Evolutionary conservation across 2,113 vertebrate genomes (phyloP), one percentile per base, ranked within the genome.

Genomic region (Tragelaphus scriptus): DNA sequence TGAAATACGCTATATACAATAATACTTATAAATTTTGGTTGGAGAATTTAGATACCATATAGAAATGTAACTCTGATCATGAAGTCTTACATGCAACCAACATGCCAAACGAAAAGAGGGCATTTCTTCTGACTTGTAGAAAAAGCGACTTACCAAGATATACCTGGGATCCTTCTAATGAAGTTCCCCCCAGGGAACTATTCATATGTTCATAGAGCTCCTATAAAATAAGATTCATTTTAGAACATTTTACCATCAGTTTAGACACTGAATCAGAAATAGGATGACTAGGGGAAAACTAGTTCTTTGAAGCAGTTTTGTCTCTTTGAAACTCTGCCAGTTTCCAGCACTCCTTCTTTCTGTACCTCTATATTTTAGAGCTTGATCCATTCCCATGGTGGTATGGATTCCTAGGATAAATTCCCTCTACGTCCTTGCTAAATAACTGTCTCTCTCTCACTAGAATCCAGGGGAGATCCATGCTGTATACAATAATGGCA

Each of bases 191-290:
- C 98, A 99, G 98, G 17, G 99, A 99, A 79, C 99, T 99, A 97
- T 99, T 99, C 99, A 99, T 99, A 97, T 99, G 99, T 44, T 99
- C 99, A 97, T 99, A 99, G 82, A 99, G 99, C 75, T 99, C 99
- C 99, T 99, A 97, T 17, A 89, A 98, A 90, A 94, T 19, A 94
- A 97, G 84, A 90, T 28, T 68, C 12, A 51, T 14, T 86, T 87
- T 75, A 96, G 94, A 95, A 65, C 93, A 13, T 23, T 94, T 26
- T 44, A 75, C 23, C 92, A 85, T 92, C 32, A 96, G 36, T 94
- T 94, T 61, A 47, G 71, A 90, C 30, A 88, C 6, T 68, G 11
- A 96, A 68, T 87, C 51, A 79, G 92, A 95, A 95, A 77, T 25
- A 94, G 0, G 15, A 25, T 63, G 16, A 86, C 26, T 44, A 89